A percentile compares a stretch with the other conserved stretches of the same genome.
Evolutionary conservation across 2,113 vertebrate genomes (phyloP).

Genomic region (Lynx canadensis): DNA sequence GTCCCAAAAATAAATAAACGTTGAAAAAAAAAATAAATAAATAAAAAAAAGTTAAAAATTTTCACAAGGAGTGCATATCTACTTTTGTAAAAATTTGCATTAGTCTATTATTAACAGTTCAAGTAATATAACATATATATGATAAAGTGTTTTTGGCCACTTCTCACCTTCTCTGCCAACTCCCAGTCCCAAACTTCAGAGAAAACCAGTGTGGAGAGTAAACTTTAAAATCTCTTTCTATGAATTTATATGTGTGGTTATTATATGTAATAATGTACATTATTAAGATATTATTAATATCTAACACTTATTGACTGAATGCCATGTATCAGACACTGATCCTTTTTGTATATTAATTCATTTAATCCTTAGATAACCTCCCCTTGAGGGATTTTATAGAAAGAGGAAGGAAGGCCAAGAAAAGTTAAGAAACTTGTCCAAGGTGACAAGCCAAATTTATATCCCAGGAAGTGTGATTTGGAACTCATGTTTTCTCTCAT

Average conservation of each 20-base stretch:
- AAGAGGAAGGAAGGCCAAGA: not conserved
- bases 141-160: not conserved
- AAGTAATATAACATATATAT: not conserved
- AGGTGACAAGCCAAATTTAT: not conserved
- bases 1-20: no score
- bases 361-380: not conserved
- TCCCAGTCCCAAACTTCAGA: not conserved
- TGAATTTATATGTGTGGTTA: not conserved
- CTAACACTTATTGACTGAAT: not conserved
- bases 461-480: not conserved
- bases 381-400: constrained; percentile 26
- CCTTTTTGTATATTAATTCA: not conserved
- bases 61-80: not conserved
- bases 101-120: constrained; percentile 8
- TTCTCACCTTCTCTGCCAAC: not conserved
- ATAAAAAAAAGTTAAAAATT: not conserved
- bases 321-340: not conserved
- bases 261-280: not conserved
- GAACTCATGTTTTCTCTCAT: not conserved
- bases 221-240: not conserved
- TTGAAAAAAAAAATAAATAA: no score
- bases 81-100: not conserved
- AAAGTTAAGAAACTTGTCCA: not conserved
- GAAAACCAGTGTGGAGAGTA: not conserved
- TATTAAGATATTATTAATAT: not conserved